These are phyloP conservation scores for Ashinkailepas kermadecensis DNA, from an alignment of 2,888 invertebrate genomes.

Conservation along the genomic window DNA sequence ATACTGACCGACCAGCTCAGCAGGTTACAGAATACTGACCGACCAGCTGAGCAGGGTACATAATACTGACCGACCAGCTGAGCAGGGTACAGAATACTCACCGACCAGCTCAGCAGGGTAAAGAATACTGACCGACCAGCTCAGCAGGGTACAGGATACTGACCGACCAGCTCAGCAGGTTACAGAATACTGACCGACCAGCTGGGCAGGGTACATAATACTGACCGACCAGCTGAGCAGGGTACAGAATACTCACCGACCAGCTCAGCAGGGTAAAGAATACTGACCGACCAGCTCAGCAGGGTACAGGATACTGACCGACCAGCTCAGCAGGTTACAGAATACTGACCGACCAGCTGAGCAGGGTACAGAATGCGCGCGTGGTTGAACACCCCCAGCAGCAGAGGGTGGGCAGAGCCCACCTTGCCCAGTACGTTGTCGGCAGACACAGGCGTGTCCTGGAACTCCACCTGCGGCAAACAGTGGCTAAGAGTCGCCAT, in stretches of 20 bases:
- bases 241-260: neutral
- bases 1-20: neutral
- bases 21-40: slow-evolving; percentile 33
- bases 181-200: neutral
- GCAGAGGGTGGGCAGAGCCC: slow-evolving; percentile 51
- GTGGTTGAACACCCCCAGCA: slow-evolving; percentile 49
- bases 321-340: too few relatives aligned
- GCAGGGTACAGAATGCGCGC: neutral
- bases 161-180: slow-evolving; percentile 25
- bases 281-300: slow-evolving; percentile 24
- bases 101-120: slow-evolving; percentile 35
- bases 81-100: slow-evolving; percentile 10
- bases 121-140: neutral
- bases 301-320: neutral
- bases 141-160: too few relatives aligned
- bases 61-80: neutral
- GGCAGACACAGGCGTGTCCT: slow-evolving; percentile 52
- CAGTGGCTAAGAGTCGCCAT: too few relatives aligned
- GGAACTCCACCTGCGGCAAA: slow-evolving; percentile 48
- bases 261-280: too few relatives aligned
- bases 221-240: slow-evolving; percentile 25
- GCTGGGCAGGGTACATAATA: too few relatives aligned
- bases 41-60: slow-evolving; percentile 32
- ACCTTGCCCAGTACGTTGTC: slow-evolving; percentile 56
- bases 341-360: slow-evolving; percentile 24